Conservation (phyloP, 2,113 vertebrate genomes). For the Odontophorus gujanensis region DNA sequence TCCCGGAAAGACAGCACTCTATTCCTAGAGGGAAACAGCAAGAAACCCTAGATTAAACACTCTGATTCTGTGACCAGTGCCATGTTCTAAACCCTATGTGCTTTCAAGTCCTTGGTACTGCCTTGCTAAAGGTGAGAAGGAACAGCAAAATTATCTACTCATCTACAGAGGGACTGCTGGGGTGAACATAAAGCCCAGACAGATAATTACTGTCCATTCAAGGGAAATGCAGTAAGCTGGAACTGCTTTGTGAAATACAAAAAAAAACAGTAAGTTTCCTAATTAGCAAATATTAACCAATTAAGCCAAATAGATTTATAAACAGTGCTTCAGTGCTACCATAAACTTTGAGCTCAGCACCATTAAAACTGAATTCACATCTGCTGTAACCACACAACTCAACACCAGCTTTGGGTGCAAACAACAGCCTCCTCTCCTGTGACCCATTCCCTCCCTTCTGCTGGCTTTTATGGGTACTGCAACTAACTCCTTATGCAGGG, state of each 20-base stretch:
- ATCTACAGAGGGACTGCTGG: neutral
- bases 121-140: neutral
- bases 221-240: neutral
- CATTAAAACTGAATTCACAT: neutral
- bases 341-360: neutral
- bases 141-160: neutral
- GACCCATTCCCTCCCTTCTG: neutral
- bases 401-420: neutral
- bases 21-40: neutral
- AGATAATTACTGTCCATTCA: neutral
- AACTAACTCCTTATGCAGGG: neutral
- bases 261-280: neutral
- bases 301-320: neutral
- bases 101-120: neutral
- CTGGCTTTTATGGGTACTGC: neutral
- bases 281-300: neutral
- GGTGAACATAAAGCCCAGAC: neutral
- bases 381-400: neutral
- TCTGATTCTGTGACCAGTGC: neutral
- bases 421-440: fast-evolving
- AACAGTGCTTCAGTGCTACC: no score
- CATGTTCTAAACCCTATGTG: neutral
- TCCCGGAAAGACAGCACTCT: neutral
- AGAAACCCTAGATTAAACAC: neutral
- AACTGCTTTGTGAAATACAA: neutral